Base-by-base conservation (phyloP, 1,140 invertebrate genomes). In the Eulimnadia texana region DNA sequence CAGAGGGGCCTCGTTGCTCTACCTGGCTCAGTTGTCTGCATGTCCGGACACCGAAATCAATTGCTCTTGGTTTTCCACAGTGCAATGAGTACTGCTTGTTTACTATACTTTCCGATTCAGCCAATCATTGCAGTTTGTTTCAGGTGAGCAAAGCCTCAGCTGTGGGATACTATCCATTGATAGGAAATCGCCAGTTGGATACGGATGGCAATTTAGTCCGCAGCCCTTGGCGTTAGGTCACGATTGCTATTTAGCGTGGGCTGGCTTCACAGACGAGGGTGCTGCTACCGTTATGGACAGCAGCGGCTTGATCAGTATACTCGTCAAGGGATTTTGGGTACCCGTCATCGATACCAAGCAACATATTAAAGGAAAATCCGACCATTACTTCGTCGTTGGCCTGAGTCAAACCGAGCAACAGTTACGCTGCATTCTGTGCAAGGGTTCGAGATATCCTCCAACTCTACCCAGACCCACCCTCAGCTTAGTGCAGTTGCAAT, bases 391-490 rank as follows among this genome's bases (percentile, higher is more conserved):
- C 72, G 73, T 93, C 33, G 80, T 90, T 49, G 81, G 86, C 1
- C 70, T 91, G 0, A 83, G 79, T 62, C 92, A 96, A 73, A 76
- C 75, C 3, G 79, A 82, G 50, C 83, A 88, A 70, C 84, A 81
- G 56, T 77, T 92, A 2, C 79, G 85, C 20, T 88, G 84, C 42
- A 84, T 97, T 52, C 75, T 88, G 10, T 97, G 93, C 67, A 90
- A 91, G 72, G 93, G 91, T 20, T 79, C 82, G 22, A 79, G 82
- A 33, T 96, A 90, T 76, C 94, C 94, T 3, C 78, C 82, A 11
- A 90, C 90, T 0, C 81, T 84, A 52, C 93, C 93, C 1, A 79
- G 84, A 60, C 93, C 93, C 2, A 85, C 85, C 62, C 74, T 92
- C 0, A 78, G 80, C 25, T 83, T 92, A 69, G 68, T 90, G 61